Base-by-base conservation (phyloP, 2,113 vertebrate species). In the Rhea pennata region DNA sequence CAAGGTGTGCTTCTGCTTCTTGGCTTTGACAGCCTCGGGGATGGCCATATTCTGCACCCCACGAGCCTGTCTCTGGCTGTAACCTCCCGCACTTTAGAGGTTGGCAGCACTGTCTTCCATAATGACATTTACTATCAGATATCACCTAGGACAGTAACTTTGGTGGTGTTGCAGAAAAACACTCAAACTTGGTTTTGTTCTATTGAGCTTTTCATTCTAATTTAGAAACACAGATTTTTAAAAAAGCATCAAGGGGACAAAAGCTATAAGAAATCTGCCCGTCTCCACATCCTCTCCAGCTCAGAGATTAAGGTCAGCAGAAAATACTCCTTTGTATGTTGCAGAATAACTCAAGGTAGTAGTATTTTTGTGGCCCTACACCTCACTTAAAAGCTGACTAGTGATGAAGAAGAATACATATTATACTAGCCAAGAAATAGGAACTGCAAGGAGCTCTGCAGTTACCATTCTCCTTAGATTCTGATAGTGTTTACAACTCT, bases 141-240 rank as follows among this genome's bases (percentile, higher is more conserved):
- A 29, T 17, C 51, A 74, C 44, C 46, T 33, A 44, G 33, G 22
- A 54, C 0, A 22, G 33, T 42, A 75, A 58, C 0, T 1, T 0
- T 1, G 4, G 5, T 5, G 5, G 2, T 1, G 22, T 36, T 33
- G 10, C 5, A 88, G 36, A 86, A 84, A 67, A 19, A 40, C 19
- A 54, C 6, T 23, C 9, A 80, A 61, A 12, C 4, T 70, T 51
- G 12, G 44, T 48, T 93, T 79, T 15, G 51, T 53, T 24, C 48
- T 72, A 33, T 23, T n/a, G 46, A 22, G 4, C 65, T 78, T 67
- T 85, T 83, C 8, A 67, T 78, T 81, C 20, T 59, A 4, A 73
- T 59, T 78, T 84, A n/a, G 23, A 62, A 67, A 77, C 69, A 16
- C 2, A 73, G 4, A 66, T 54, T 48, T 8, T 16, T 77, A 21